phyloP scores from a whole-genome alignment of 37 sponge, comb jelly and placozoan genomes.

The Beroe forskalii region DNA sequence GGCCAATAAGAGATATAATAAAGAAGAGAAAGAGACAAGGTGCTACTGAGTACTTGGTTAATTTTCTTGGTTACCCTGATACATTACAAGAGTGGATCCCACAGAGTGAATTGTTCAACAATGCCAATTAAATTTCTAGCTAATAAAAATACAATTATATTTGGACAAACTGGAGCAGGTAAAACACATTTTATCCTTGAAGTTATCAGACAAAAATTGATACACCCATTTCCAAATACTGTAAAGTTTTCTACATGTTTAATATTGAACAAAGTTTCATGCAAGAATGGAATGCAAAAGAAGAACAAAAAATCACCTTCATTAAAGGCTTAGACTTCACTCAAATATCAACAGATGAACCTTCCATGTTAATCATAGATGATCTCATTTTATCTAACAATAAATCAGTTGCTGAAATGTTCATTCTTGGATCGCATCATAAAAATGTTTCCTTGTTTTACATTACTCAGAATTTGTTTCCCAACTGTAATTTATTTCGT shows the following conservation, averaged over 20 bases:
- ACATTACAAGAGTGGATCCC: background rate
- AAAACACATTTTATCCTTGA: constrained; percentile 45
- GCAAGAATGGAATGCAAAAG: background rate
- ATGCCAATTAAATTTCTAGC: constrained; percentile 47
- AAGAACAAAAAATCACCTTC: background rate
- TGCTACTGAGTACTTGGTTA: background rate
- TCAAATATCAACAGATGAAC: constrained; percentile 1
- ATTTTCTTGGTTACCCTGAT: constrained; percentile 23
- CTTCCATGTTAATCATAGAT: constrained; percentile 4
- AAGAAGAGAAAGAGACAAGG: background rate
- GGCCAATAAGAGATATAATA: background rate
- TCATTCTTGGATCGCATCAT: constrained; percentile 21
- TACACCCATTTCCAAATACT: background rate
- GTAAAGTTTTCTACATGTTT: constrained; percentile 22
- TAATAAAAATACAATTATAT: background rate
- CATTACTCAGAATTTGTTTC: constrained; percentile 35
- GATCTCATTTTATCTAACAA: background rate
- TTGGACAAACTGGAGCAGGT: constrained; percentile 16
- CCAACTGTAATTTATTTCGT: background rate
- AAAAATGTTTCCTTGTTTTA: background rate
- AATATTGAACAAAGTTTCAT: constrained; percentile 1
- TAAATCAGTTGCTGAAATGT: background rate
- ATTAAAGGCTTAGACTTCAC: background rate
- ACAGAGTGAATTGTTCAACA: background rate
- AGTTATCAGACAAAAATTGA: background rate